These are phyloP conservation scores for Tadarida brasiliensis DNA, from an alignment of 2,797 vertebrate genomes.

Conservation along the genomic window DNA sequence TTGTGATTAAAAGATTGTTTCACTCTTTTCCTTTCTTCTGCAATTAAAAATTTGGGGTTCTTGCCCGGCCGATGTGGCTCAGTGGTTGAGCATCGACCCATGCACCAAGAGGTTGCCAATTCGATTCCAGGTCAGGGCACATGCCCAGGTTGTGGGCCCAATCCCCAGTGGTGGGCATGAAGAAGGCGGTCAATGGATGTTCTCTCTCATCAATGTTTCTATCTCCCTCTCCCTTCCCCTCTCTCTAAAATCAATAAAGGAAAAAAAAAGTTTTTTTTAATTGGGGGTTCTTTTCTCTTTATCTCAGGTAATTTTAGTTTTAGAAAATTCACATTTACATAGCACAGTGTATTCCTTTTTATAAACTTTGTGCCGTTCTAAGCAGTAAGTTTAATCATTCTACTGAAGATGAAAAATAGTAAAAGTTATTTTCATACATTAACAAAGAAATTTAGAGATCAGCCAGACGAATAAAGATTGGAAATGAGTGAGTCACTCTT, in stretches of 20 bases:
- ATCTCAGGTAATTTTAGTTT: not conserved
- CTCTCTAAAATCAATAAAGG: too few species aligned
- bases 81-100: too few species aligned
- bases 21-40: not conserved
- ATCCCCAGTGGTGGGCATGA: too few species aligned
- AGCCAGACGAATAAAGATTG: not conserved
- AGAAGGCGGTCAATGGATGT: too few species aligned
- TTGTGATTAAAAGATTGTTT: not conserved
- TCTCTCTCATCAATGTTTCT: too few species aligned
- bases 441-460: constrained; percentile 12
- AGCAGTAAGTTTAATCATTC: constrained; percentile 44
- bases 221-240: too few species aligned
- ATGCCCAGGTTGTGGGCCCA: too few species aligned
- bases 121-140: too few species aligned
- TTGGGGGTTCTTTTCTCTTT: not conserved
- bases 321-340: not conserved
- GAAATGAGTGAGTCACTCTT: not conserved
- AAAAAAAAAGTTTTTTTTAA: not conserved
- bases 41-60: not conserved
- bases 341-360: not conserved
- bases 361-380: not conserved
- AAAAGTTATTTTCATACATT: constrained; percentile 46
- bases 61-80: too few species aligned
- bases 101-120: too few species aligned
- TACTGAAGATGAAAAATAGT: not conserved